Conservation (phyloP, 2,113 vertebrate genomes). For the Plotosus lineatus region DNA sequence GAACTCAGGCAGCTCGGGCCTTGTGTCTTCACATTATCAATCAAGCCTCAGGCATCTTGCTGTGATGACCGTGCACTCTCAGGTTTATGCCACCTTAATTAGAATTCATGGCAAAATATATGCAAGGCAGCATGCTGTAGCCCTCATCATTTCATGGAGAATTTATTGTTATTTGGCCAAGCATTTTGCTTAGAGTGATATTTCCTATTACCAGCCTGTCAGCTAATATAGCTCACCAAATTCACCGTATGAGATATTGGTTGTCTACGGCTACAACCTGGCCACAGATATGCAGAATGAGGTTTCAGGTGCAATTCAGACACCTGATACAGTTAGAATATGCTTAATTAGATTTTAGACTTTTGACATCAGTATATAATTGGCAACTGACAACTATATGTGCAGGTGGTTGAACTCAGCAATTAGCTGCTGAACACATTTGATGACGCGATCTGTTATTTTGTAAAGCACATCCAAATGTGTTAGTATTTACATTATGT, state of each 20-base stretch:
- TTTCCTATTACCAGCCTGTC: conserved; percentile 92
- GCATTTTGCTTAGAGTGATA: conserved; percentile 92
- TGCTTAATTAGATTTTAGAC: conserved; percentile 44
- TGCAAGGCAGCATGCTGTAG: conserved; percentile 90
- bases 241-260: conserved; percentile 41
- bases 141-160: conserved; percentile 92
- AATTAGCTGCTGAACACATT: conserved; percentile 38
- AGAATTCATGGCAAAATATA: conserved; percentile 95
- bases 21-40: conserved; percentile 81
- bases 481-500: conserved; percentile 46
- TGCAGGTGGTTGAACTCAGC: conserved; percentile 35
- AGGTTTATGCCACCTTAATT: conserved; percentile 82
- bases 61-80: conserved; percentile 89
- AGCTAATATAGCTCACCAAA: conserved; percentile 77
- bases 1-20: conserved; percentile 77
- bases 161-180: conserved; percentile 92
- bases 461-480: conserved; percentile 35
- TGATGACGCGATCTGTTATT: conserved; percentile 17
- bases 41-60: conserved; percentile 81
- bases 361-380: conserved; percentile 32
- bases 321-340: conserved; percentile 34
- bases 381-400: conserved; percentile 29
- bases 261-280: conserved; percentile 40
- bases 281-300: conserved; percentile 33
- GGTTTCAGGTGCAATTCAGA: conserved; percentile 30